Evolutionary conservation across 2,888 invertebrate genomes (phyloP).

Genomic region (Cryptocephalus primarius): DNA sequence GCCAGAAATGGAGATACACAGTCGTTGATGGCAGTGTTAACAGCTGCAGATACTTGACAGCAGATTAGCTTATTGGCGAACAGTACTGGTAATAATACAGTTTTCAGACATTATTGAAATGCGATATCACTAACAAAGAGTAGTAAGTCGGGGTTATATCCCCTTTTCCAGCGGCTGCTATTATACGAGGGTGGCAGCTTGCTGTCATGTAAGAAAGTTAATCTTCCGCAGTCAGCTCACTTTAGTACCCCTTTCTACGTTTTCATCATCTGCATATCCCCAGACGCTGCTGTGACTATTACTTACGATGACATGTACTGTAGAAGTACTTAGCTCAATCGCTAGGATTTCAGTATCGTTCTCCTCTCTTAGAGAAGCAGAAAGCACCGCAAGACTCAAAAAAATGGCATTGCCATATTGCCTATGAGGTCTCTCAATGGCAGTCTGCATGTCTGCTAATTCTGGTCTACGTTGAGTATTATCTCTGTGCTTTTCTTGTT

Average conservation of each 20-base stretch:
- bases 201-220: neutral
- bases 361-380: neutral
- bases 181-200: neutral
- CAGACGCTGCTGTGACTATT: neutral
- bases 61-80: too few species aligned
- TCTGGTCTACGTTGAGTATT: neutral
- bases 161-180: neutral
- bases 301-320: neutral
- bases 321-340: neutral
- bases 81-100: too few species aligned
- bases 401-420: neutral
- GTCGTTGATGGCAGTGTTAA: too few species aligned
- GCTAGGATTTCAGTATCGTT: neutral
- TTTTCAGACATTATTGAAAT: too few species aligned
- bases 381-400: neutral
- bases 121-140: too few species aligned
- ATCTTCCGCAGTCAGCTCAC: neutral
- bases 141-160: too few species aligned
- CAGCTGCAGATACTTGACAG: too few species aligned
- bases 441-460: neutral
- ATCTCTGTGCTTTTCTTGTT: neutral
- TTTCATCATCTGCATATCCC: neutral
- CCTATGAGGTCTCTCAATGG: neutral
- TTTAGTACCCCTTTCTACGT: neutral
- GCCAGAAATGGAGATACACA: too few species aligned